These are phyloP conservation scores for Hemichromis elongatus DNA, from an alignment of 2,113 vertebrate species.

Conservation along the genomic window DNA sequence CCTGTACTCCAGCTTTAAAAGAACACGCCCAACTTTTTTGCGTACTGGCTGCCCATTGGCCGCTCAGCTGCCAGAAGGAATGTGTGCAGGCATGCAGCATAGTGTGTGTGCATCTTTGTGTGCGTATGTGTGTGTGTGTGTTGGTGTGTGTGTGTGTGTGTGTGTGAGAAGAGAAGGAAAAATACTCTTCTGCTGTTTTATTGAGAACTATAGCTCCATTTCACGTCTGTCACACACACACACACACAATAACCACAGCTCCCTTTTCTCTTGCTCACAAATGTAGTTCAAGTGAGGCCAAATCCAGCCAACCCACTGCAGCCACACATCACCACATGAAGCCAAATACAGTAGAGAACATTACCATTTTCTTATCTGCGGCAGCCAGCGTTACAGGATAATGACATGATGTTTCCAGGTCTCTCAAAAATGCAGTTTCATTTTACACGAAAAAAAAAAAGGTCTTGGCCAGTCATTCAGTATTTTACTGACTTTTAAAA, in stretches of 20 bases:
- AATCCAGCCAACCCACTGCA: constrained; percentile 16
- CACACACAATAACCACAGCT: background rate
- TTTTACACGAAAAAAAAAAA: background rate
- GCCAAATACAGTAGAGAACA: constrained; percentile 36
- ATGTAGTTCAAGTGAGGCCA: constrained; percentile 16
- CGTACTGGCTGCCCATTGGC: constrained; percentile 62
- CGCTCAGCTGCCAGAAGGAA: constrained; percentile 38
- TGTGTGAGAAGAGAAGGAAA: constrained; percentile 3
- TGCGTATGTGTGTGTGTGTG: background rate
- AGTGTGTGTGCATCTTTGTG: background rate
- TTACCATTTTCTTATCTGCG: constrained; percentile 32
- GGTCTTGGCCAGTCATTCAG: background rate
- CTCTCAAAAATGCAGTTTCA: background rate
- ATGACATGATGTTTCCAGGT: constrained; percentile 26
- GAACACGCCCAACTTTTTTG: constrained; percentile 59
- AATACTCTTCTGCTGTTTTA: constrained; percentile 35
- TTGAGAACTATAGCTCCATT: constrained; percentile 2
- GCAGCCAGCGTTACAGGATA: constrained; percentile 9
- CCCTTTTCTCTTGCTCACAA: background rate
- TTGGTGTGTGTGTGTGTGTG: background rate
- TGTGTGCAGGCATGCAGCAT: constrained; percentile 53
- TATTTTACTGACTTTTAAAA: background rate
- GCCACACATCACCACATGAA: constrained; percentile 19
- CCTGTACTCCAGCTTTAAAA: constrained; percentile 73
- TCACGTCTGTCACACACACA: background rate